phyloP scores from a whole-genome alignment of 2,888 invertebrate genomes.

The Drosophila atripex region DNA sequence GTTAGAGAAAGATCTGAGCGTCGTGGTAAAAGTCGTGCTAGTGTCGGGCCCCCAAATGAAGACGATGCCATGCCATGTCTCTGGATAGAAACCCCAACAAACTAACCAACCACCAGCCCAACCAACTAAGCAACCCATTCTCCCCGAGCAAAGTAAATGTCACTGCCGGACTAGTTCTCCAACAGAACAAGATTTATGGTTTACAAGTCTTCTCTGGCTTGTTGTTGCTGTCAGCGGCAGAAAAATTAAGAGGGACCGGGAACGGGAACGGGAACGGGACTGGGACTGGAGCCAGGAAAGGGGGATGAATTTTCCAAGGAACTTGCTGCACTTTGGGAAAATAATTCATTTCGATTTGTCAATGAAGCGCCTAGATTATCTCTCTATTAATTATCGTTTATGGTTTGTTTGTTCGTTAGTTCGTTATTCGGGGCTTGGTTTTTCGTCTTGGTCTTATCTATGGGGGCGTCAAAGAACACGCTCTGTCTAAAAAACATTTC shows the following conservation, averaged over 20 bases:
- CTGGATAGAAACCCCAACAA: neutral
- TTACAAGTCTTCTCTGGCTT: slow-evolving; percentile 46
- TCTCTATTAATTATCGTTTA: slow-evolving; percentile 78
- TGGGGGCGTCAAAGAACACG: slow-evolving; percentile 59
- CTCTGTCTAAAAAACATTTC: slow-evolving; percentile 42
- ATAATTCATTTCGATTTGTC: slow-evolving; percentile 73
- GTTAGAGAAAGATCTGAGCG: slow-evolving; percentile 7
- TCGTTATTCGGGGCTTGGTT: slow-evolving; percentile 47
- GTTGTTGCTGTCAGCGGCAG: slow-evolving; percentile 58
- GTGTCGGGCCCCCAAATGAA: slow-evolving; percentile 64
- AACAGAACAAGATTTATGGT: slow-evolving; percentile 65
- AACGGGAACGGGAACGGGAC: neutral
- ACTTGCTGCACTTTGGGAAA: slow-evolving; percentile 68
- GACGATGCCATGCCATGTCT: slow-evolving; percentile 49
- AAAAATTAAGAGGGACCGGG: slow-evolving; percentile 5
- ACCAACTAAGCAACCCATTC: slow-evolving; percentile 18
- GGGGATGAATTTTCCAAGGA: slow-evolving; percentile 58
- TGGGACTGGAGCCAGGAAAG: neutral
- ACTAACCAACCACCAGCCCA: slow-evolving; percentile 4
- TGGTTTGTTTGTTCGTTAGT: slow-evolving; percentile 62
- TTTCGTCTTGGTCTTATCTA: slow-evolving; percentile 18
- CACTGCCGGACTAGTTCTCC: slow-evolving; percentile 65
- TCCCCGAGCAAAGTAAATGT: slow-evolving; percentile 55
- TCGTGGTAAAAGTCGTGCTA: slow-evolving; percentile 58
- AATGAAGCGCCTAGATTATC: slow-evolving; percentile 67